phyloP scores from a whole-genome alignment of 2,888 invertebrate species.

The Maniola hyperantus region DNA sequence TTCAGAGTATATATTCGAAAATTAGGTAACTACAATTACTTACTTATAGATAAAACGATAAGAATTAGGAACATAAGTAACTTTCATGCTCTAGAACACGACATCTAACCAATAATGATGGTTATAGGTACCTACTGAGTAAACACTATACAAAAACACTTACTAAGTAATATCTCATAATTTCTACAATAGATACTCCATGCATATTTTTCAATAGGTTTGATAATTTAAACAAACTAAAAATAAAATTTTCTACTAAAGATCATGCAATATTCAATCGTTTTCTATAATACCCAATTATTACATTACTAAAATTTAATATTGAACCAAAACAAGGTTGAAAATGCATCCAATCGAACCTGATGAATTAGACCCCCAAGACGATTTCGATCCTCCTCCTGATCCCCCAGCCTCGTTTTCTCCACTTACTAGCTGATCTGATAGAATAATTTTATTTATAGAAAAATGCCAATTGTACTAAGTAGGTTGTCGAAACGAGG shows the following conservation, averaged over 20 bases:
- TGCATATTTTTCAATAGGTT: background rate
- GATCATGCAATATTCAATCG: slow-evolving; percentile 5
- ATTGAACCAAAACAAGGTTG: slow-evolving; percentile 18
- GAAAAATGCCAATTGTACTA: slow-evolving; percentile 1
- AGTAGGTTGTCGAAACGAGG: too few species aligned
- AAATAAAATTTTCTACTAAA: background rate
- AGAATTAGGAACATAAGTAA: background rate
- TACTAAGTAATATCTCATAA: too few species aligned
- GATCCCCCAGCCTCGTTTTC: slow-evolving; percentile 66
- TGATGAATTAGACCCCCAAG: slow-evolving; percentile 70
- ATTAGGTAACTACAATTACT: too few species aligned
- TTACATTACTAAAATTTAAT: background rate
- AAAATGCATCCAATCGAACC: slow-evolving; percentile 70
- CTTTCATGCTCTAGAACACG: slow-evolving; percentile 3
- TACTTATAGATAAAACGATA: background rate
- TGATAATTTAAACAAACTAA: background rate
- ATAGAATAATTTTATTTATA: slow-evolving; percentile 30
- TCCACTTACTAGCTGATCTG: slow-evolving; percentile 78
- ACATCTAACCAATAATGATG: background rate
- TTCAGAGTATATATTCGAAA: background rate
- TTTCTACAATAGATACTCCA: background rate
- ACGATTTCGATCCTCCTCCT: slow-evolving; percentile 63
- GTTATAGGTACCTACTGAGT: too few species aligned
- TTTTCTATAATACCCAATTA: background rate
- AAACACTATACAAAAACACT: too few species aligned